Base-by-base conservation (phyloP, 1,140 invertebrate species). In the Ditylenchus dipsaci region DNA sequence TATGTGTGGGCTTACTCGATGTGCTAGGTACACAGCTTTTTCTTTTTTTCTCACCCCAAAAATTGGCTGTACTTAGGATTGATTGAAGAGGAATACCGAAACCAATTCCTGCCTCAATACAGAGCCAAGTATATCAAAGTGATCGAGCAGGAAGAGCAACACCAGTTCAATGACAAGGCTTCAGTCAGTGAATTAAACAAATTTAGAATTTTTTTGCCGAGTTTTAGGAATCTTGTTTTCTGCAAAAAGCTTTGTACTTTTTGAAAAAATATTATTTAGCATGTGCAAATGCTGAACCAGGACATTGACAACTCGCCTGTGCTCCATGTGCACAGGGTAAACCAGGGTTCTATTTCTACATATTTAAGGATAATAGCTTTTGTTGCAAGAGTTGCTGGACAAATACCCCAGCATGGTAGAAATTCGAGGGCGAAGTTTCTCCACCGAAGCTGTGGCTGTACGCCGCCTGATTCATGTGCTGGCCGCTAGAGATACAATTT, bases 361-460 rank as follows among this genome's bases (percentile, higher is more conserved):
- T 21, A 53, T 53, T 19, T 21, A 17, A 53, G 1, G 15, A 26
- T 7, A 53, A 3, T 8, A 53, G n/a, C 49, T 53, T 53, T 53
- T 53, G 43, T 45, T 45, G 23, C 49, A 53, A 15, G n/a, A 53
- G 23, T 26, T 53, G 23, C 45, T 75, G 8, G 15, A 21, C 23
- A 53, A 33, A 27, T 75, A 56, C 56, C 66, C 47, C 15, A 75
- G 73, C 53, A 49, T 72, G n/a, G 59, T 75, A 33, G 73, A 75
- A 65, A 74, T 75, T 45, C 75, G 75, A 11, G 78, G 75, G 74
- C 27, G 42, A 17, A 58, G 65, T 45, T 45, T 49, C 56, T 21
- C 61, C 1, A 45, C 42, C 5, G 73, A 75, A 47, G 75, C 74
- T 29, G 76, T 75, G 23, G 72, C 76, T 17, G 71, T 78, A 26